A percentile compares a stretch with the other conserved stretches of the same genome.
Conservation (phyloP, 2,888 invertebrate genomes). For the Hetaerina titia region DNA sequence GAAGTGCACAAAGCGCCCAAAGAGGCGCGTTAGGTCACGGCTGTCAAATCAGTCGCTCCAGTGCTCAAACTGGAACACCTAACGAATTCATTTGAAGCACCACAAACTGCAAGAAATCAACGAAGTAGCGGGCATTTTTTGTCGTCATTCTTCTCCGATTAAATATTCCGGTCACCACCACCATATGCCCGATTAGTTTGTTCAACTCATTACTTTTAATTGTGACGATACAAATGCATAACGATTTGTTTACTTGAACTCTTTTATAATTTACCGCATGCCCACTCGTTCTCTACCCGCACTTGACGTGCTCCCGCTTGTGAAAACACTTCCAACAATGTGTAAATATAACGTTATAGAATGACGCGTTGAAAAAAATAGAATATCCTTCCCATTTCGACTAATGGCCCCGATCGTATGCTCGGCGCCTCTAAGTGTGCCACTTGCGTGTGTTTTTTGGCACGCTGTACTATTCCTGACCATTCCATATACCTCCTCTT, state of each 20-base stretch:
- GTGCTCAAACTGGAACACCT: neutral
- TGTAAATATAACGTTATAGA: no score
- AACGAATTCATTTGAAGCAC: neutral
- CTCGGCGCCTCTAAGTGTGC: neutral
- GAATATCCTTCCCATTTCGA: neutral
- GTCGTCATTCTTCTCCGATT: neutral
- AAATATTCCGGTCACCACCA: neutral
- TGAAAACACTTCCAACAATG: no score
- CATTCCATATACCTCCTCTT: neutral
- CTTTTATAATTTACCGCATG: no score
- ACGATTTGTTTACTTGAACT: no score
- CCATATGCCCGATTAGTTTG: neutral
- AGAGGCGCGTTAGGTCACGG: slow-evolving; percentile 18
- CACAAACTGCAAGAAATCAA: neutral
- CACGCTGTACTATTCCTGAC: slow-evolving; percentile 1
- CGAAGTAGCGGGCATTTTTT: neutral
- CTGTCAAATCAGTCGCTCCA: slow-evolving; percentile 18
- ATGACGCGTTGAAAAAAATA: no score
- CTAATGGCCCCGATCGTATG: neutral
- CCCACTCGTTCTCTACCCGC: no score
- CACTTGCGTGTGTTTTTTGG: slow-evolving; percentile 17
- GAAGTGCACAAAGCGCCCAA: neutral
- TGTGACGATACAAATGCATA: neutral
- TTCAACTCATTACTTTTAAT: neutral
- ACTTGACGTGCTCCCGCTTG: no score